A percentile compares a stretch with the other conserved stretches of the same genome.
phyloP scores from a whole-genome alignment of 2,888 invertebrate genomes.

The Orchestes rusci region DNA sequence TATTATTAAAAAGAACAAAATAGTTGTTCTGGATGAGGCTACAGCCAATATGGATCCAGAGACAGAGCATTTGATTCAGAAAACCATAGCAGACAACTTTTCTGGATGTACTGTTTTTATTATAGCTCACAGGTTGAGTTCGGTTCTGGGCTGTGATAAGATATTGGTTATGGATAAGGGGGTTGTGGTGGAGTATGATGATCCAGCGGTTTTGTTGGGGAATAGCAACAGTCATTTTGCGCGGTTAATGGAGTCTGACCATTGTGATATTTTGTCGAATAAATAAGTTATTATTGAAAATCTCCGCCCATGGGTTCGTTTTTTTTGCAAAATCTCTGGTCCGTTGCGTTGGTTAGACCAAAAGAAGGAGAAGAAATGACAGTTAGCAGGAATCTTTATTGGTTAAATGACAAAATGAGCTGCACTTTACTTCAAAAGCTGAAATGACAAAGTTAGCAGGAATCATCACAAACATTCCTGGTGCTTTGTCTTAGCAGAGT shows the following conservation, averaged over 20 bases:
- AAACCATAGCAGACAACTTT: slow-evolving; percentile 48
- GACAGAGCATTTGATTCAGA: slow-evolving; percentile 50
- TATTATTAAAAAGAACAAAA: slow-evolving; percentile 46
- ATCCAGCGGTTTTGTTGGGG: slow-evolving; percentile 29
- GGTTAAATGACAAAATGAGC: neutral
- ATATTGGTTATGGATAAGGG: slow-evolving; percentile 51
- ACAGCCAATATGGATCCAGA: slow-evolving; percentile 51
- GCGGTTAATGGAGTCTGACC: slow-evolving; percentile 26
- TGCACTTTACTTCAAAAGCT: too few relatives aligned
- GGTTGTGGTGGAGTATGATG: slow-evolving; percentile 32
- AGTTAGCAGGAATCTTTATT: too few relatives aligned
- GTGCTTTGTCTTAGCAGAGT: too few relatives aligned
- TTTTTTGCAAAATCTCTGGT: too few relatives aligned
- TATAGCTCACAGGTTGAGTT: slow-evolving; percentile 42
- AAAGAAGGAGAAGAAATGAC: too few relatives aligned
- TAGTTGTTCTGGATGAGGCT: slow-evolving; percentile 52
- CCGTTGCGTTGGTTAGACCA: too few relatives aligned
- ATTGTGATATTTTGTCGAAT: too few relatives aligned
- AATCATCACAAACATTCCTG: too few relatives aligned
- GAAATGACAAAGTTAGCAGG: too few relatives aligned
- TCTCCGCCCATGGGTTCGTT: too few relatives aligned
- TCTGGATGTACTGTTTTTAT: slow-evolving; percentile 49
- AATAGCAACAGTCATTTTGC: slow-evolving; percentile 30
- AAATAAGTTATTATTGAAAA: too few relatives aligned
- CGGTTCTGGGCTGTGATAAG: slow-evolving; percentile 52